These are phyloP conservation scores for Torymus tubicola DNA, from an alignment of 2,888 invertebrate genomes.

Conservation along the genomic window DNA sequence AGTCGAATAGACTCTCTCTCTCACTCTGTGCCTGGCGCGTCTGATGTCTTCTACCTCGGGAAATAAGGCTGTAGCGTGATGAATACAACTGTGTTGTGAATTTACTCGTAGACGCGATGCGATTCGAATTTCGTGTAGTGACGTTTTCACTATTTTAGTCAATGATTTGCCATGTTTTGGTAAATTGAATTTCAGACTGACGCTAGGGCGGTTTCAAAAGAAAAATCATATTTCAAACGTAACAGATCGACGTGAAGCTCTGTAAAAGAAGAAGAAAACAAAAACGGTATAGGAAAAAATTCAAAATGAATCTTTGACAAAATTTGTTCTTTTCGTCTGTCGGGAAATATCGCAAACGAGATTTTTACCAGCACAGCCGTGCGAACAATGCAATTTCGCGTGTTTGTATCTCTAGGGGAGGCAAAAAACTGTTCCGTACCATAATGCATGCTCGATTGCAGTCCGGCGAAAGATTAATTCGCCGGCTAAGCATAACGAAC, in stretches of 20 bases:
- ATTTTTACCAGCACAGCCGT: not conserved
- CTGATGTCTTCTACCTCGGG: constrained; percentile 27
- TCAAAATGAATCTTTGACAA: not conserved
- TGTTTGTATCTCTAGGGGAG: not conserved
- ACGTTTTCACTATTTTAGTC: too few species aligned
- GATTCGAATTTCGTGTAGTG: too few species aligned
- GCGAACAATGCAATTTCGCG: constrained; percentile 5
- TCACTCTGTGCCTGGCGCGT: not conserved
- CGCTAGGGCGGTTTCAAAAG: too few species aligned
- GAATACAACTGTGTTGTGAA: not conserved
- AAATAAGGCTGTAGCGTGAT: not conserved
- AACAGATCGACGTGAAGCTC: too few species aligned
- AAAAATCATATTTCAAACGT: too few species aligned
- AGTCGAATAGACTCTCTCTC: not conserved
- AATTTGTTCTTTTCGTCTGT: not conserved
- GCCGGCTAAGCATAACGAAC: constrained; percentile 28
- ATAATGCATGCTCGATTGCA: constrained; percentile 10
- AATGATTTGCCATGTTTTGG: too few species aligned
- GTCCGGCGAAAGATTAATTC: constrained; percentile 32
- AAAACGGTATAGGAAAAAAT: too few species aligned
- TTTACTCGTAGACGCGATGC: too few species aligned
- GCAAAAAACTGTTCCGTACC: not conserved
- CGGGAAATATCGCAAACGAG: not conserved
- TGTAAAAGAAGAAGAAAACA: too few species aligned
- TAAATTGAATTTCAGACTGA: too few species aligned